A percentile compares a stretch with the other conserved stretches of the same genome.
These are phyloP conservation scores for Chloromyia formosa DNA, from an alignment of 2,888 invertebrate species.

Conservation along the genomic window DNA sequence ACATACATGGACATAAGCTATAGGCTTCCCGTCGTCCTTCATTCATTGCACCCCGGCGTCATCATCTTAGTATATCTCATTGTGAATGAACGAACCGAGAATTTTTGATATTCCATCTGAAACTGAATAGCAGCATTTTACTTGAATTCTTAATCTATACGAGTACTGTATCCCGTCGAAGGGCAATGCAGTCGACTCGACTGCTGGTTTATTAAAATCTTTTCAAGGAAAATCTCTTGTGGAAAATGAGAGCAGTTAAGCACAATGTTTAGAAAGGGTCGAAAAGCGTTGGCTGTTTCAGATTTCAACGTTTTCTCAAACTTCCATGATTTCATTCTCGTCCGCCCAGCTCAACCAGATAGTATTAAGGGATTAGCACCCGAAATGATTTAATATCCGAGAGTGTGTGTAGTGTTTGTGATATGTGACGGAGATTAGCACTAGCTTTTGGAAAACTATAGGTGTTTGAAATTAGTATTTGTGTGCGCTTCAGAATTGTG, in stretches of 20 bases:
- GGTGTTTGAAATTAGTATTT: no score
- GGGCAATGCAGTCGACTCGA: slow-evolving; percentile 11
- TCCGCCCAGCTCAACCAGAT: no score
- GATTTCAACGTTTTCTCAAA: no score
- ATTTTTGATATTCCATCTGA: neutral
- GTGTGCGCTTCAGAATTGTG: no score
- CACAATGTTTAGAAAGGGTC: no score
- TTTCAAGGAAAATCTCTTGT: slow-evolving; percentile 13
- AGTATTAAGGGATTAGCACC: slow-evolving; percentile 11
- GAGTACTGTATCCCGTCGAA: neutral
- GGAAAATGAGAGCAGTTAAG: slow-evolving; percentile 25
- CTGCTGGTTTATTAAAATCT: slow-evolving; percentile 11
- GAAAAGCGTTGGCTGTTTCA: no score
- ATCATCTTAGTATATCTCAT: no score
- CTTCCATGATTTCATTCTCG: no score
- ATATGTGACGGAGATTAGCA: neutral
- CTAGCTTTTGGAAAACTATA: no score
- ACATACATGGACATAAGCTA: neutral
- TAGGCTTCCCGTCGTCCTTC: neutral
- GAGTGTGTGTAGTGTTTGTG: neutral
- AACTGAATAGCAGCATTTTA: neutral
- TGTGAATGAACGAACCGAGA: neutral
- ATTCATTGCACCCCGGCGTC: neutral
- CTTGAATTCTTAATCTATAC: no score
- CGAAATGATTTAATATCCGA: slow-evolving; percentile 15